Evolutionary conservation across 1,140 invertebrate species (phyloP).

Genomic region (Platorchestia sp.): DNA sequence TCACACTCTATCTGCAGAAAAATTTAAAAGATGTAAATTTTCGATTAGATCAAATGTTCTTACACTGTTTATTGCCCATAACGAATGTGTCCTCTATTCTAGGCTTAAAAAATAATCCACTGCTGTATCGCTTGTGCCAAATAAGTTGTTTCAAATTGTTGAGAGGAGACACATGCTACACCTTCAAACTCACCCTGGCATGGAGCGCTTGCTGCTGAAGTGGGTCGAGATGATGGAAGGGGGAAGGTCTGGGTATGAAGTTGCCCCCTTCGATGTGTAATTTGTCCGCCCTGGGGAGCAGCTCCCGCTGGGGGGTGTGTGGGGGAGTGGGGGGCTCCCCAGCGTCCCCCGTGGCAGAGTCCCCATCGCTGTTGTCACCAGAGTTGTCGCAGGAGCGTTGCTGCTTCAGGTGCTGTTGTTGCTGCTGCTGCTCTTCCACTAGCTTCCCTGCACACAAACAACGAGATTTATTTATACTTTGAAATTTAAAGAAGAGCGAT

Average conservation of each 20-base stretch:
- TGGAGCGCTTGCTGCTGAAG: constrained; percentile 55
- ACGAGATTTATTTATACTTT: background rate
- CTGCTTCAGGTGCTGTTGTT: background rate
- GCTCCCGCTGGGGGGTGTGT: constrained; percentile 55
- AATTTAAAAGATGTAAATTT: no score
- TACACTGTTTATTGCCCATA: no score
- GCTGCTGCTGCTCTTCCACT: constrained; percentile 26
- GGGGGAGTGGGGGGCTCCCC: constrained; percentile 56
- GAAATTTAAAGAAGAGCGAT: no score
- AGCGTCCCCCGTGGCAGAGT: constrained; percentile 10
- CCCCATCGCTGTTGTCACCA: constrained; percentile 17
- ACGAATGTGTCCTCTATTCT: no score
- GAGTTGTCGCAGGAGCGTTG: background rate
- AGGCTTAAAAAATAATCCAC: no score
- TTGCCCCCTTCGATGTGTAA: background rate
- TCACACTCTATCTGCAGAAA: no score
- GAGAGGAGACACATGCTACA: no score
- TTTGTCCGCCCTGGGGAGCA: background rate
- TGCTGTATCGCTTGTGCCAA: no score
- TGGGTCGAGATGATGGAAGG: constrained; percentile 21
- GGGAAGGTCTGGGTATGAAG: background rate
- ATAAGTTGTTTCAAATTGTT: no score
- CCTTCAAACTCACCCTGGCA: constrained; percentile 49
- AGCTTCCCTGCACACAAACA: background rate
- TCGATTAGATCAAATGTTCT: no score